Evolutionary conservation across 2,888 invertebrate species (phyloP).

Genomic region (Dusona sp.): DNA sequence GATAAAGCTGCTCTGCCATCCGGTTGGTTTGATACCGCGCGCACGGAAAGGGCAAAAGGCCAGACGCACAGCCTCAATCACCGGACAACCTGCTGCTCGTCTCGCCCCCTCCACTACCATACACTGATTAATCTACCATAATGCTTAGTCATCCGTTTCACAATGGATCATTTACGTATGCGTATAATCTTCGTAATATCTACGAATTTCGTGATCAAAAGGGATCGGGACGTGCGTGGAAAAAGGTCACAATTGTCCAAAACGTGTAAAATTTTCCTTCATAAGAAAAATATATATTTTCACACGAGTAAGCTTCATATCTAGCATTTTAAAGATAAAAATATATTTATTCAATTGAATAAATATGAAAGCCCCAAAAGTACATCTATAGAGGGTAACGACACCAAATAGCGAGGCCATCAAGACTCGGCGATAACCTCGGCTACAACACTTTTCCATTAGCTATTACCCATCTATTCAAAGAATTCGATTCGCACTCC

Average conservation of each 20-base stretch:
- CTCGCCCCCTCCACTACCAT: constrained; percentile 13
- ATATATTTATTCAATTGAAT: background rate
- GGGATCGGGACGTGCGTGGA: background rate
- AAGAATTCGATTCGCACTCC: too few species aligned
- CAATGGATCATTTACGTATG: constrained; percentile 80
- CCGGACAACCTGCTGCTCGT: constrained; percentile 78
- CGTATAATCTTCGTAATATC: constrained; percentile 7
- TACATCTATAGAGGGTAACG: background rate
- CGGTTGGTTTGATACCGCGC: constrained; percentile 64
- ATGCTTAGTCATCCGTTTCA: constrained; percentile 78
- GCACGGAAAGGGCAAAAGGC: constrained; percentile 79
- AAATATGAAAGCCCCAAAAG: background rate
- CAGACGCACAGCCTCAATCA: constrained; percentile 83
- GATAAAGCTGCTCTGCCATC: constrained; percentile 79
- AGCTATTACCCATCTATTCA: background rate
- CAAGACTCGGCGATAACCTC: background rate
- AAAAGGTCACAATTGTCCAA: background rate
- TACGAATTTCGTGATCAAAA: constrained; percentile 10
- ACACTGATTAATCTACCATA: constrained; percentile 80
- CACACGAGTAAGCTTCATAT: background rate
- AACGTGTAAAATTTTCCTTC: background rate
- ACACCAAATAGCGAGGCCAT: background rate
- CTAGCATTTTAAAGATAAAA: background rate
- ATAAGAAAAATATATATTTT: background rate
- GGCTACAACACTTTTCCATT: background rate